These are phyloP conservation scores for Xanthia togata DNA, from an alignment of 2,888 invertebrate genomes.

Conservation along the genomic window DNA sequence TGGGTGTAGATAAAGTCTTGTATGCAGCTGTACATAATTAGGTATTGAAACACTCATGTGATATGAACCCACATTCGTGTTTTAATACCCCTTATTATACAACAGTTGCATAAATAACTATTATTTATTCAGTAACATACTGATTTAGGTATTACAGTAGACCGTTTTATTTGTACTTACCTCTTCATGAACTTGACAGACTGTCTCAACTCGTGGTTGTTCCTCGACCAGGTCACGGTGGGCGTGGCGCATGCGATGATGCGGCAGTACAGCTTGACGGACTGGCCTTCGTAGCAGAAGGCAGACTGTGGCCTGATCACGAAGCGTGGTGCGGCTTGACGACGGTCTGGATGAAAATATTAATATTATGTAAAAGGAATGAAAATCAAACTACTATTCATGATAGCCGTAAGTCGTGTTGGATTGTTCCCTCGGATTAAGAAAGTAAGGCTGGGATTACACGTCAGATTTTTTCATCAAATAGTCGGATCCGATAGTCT, in stretches of 20 bases:
- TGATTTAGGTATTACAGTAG: background rate
- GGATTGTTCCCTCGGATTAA: too few species aligned
- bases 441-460: too few species aligned
- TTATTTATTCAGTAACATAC: too few species aligned
- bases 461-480: too few species aligned
- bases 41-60: too few species aligned
- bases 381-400: background rate
- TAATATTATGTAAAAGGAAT: background rate
- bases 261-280: constrained; percentile 99
- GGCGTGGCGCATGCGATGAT: constrained; percentile 98
- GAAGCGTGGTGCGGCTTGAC: constrained; percentile 99
- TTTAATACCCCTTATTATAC: too few species aligned
- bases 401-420: too few species aligned
- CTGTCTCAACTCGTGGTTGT: constrained; percentile 97
- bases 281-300: constrained; percentile 99
- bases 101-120: too few species aligned
- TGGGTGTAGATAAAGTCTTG: too few species aligned
- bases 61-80: too few species aligned
- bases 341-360: constrained; percentile 92
- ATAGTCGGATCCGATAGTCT: too few species aligned
- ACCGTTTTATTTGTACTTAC: constrained; percentile 12
- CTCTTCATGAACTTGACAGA: constrained; percentile 99
- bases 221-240: constrained; percentile 98
- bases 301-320: constrained; percentile 99
- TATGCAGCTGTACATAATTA: too few species aligned